Base-by-base conservation (phyloP, 2,888 invertebrate genomes). In the Ectemnius continuus region DNA sequence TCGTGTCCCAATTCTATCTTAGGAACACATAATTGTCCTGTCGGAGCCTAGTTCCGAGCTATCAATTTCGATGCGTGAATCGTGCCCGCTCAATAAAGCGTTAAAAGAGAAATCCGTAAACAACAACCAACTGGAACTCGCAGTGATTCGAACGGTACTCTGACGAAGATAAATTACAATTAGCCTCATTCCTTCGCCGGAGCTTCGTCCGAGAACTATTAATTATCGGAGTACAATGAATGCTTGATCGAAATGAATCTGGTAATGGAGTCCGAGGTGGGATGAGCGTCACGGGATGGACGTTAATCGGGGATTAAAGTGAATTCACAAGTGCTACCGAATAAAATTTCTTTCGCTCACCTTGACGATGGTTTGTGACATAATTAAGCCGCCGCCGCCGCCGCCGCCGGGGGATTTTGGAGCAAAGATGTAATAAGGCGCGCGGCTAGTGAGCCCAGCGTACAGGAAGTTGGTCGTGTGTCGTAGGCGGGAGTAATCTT, bases 401-500 rank as follows among this genome's bases (percentile, higher is more conserved):
- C n/a, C n/a, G n/a, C n/a, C n/a, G n/a, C n/a, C n/a, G n/a, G n/a
- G n/a, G n/a, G 23, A 23, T 23, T 23, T 23, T 23, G 23, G 23
- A 2, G 20, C 20, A 23, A 23, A 23, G 23, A 23, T 23, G 23
- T 23, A 1, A 23, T 23, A 23, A 23, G 3, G 23, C 3, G 23
- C 3, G 23, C 23, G 23, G 23, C 0, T 23, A 23, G 36, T 6
- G 1, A 6, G 59, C 61, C 60, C 71, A 58, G 59, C 67, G 46
- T 68, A 67, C 80, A 84, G 86, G 85, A 86, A 86, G 84, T 74
- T 74, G 79, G 62, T 36, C 60, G 76, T 72, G 86, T 87, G 80
- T 85, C 84, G 82, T 14, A 14, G 52, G 52, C 52, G 52, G 13
- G 83, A 77, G 75, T 74, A 83, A 86, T 85, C 80, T 79, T 11